phyloP scores from a whole-genome alignment of 2,888 invertebrate species.

The Eupithecia insigniata region DNA sequence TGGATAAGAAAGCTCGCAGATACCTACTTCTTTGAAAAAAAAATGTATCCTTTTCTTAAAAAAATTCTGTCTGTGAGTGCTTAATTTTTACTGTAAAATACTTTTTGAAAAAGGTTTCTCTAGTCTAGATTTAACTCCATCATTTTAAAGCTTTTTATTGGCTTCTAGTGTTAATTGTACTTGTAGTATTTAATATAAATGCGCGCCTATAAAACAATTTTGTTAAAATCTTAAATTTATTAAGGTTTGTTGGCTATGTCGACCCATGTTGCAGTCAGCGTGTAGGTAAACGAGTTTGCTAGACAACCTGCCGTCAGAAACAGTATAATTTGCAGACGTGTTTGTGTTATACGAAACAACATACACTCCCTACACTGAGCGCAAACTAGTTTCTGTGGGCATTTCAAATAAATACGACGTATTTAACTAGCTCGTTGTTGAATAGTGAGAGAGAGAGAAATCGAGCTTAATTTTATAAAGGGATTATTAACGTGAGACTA shows the following conservation, averaged over 20 bases:
- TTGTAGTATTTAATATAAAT: not conserved
- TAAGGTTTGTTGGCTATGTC: not conserved
- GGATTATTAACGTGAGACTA: not conserved
- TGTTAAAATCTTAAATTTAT: not conserved
- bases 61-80: not conserved
- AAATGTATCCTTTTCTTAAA: not conserved
- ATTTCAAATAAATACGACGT: not conserved
- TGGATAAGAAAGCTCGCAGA: not conserved
- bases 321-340: conserved; percentile 47
- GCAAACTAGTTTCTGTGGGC: conserved; percentile 7
- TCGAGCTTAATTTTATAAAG: not conserved
- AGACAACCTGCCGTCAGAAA: conserved; percentile 48
- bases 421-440: not conserved
- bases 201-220: too few species aligned
- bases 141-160: too few species aligned
- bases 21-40: not conserved
- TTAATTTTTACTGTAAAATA: not conserved
- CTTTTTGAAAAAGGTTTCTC: not conserved
- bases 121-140: too few species aligned
- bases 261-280: conserved; percentile 34
- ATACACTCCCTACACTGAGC: conserved; percentile 7
- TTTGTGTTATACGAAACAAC: conserved; percentile 27
- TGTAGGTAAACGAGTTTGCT: conserved; percentile 50
- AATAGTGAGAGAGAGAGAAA: not conserved
- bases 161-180: not conserved